Base-by-base conservation (phyloP, 2,797 vertebrate genomes). In the Sphenopsis melanotis region DNA sequence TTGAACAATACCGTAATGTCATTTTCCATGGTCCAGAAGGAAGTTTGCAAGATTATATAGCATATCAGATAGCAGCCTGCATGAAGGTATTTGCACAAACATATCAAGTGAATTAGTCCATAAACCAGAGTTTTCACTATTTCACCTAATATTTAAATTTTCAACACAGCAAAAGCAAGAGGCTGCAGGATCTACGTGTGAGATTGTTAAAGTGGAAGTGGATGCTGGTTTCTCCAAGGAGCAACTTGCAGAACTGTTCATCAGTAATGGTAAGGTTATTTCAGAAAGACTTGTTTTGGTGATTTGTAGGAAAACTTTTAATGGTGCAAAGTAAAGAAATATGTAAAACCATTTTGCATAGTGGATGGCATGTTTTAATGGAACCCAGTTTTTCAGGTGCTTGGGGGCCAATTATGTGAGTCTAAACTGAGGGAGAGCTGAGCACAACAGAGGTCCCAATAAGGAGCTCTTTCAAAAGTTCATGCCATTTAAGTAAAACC, bases 1-100 rank as follows among this genome's bases (percentile, higher is more conserved):
- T 99, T 87, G 99, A 99, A 88, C 99, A 99, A 72, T 99, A 99
- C 47, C 98, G 96, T 42, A 99, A 98, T 93, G 98, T 99, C 64
- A 98, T 99, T 97, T 99, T 99, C 85, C 99, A 99, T 14, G 98
- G 99, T 85, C 98, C 99, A 53, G 99, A 99, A 97, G 99, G 99
- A 96, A 99, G 99, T 97, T 98, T 99, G 91, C 99, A 99, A 97
- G 99, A 99, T 92, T 98, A 99, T 92, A 97, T 99, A 76, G 98
- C 98, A 11, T 89, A 96, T 87, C 98, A 99, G 97, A 98, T 99
- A 50, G 98, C 99, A 2, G 96, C 97, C 96, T 99, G 98, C 97
- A 98, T 99, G 93, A 99, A 99, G 98, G 99, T 99, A 98, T 60
- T n/a, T 24, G 49, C 60, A 60, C 44, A 85, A 78, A 47, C 16